Percentiles rank a stretch among this genome's conserved stretches.
Evolutionary conservation across 2,113 vertebrate genomes (phyloP).

Genomic region (Xenopus borealis): DNA sequence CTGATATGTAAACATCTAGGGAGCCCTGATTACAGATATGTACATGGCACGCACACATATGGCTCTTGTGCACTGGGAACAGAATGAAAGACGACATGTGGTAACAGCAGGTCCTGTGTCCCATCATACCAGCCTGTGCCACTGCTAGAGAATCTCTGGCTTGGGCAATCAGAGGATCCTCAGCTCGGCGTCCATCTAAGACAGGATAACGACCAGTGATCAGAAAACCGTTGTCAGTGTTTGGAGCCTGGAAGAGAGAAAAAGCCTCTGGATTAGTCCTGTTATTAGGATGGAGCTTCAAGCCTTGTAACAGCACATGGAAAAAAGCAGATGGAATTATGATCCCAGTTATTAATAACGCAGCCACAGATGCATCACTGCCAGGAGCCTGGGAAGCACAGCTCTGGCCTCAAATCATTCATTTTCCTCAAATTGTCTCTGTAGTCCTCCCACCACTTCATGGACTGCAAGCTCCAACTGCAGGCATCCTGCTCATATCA

Average conservation of each 20-base stretch:
- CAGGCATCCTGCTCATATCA: not conserved
- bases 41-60: slow-evolving; percentile 30
- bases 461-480: slow-evolving; percentile 8
- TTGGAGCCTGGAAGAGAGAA: slow-evolving; percentile 38
- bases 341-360: slow-evolving; percentile 44
- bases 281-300: slow-evolving; percentile 35
- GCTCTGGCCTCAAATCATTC: slow-evolving; percentile 43
- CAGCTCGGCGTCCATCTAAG: slow-evolving; percentile 40
- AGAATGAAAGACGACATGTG: slow-evolving; percentile 39
- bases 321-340: slow-evolving; percentile 45
- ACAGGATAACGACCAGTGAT: slow-evolving; percentile 45
- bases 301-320: slow-evolving; percentile 43
- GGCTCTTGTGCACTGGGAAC: slow-evolving; percentile 41
- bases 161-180: slow-evolving; percentile 18
- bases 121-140: slow-evolving; percentile 36
- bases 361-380: slow-evolving; percentile 30
- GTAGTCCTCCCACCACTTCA: slow-evolving; percentile 28
- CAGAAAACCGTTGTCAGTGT: slow-evolving; percentile 44
- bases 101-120: slow-evolving; percentile 44
- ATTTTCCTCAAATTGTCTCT: slow-evolving; percentile 40
- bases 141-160: slow-evolving; percentile 18
- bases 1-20: slow-evolving; percentile 46
- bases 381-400: slow-evolving; percentile 42
- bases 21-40: slow-evolving; percentile 38
- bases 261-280: slow-evolving; percentile 23